Conservation (phyloP, 2,113 vertebrate genomes). For the Tylochromis polylepis region DNA sequence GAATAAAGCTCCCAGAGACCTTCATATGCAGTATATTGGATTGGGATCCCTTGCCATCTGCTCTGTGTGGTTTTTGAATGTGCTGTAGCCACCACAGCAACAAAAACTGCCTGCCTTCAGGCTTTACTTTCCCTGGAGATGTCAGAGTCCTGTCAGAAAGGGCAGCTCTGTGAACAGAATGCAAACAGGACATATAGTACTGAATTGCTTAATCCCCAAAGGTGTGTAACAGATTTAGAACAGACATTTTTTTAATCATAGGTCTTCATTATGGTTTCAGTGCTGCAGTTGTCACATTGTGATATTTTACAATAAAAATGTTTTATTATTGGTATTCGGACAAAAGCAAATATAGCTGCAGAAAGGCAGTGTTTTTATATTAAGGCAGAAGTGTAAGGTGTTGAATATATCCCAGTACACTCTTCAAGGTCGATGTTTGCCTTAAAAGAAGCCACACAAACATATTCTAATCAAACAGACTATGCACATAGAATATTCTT, state of each 20-base stretch:
- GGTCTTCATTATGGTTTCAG: background rate
- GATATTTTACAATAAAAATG: background rate
- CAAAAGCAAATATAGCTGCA: background rate
- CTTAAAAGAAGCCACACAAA: background rate
- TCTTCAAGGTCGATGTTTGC: background rate
- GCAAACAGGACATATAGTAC: background rate
- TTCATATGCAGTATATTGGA: background rate
- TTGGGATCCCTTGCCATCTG: constrained; percentile 1
- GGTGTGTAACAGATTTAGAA: background rate
- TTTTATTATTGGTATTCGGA: background rate
- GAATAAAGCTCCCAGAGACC: background rate
- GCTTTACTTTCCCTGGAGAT: constrained; percentile 6
- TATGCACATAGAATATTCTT: background rate
- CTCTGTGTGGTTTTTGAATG: background rate
- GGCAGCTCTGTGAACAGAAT: background rate
- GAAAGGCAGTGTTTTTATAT: background rate
- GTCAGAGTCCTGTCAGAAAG: background rate
- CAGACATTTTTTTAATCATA: background rate
- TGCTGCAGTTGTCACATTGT: background rate
- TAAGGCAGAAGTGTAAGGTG: background rate
- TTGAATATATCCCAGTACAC: background rate
- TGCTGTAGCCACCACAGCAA: background rate
- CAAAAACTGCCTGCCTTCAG: background rate
- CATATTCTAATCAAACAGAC: background rate
- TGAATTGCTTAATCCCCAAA: background rate